Percentiles rank a stretch among this genome's conserved stretches.
phyloP scores from a whole-genome alignment of 2,888 invertebrate genomes.

The Spodoptera picta region DNA sequence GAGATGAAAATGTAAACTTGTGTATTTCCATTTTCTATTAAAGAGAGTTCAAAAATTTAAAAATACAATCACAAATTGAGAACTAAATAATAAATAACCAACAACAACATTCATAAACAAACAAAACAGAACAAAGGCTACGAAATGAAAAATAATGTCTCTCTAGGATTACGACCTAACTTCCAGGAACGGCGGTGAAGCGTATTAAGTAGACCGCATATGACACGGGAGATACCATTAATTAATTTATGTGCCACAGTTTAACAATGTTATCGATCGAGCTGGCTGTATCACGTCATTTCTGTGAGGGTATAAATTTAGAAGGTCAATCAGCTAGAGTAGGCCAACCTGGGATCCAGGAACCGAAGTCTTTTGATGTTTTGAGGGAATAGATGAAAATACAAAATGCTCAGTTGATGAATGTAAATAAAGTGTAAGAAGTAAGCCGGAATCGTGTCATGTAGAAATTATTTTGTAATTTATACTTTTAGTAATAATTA shows the following conservation, averaged over 20 bases:
- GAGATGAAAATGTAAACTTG: no score
- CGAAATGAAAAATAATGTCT: slow-evolving; percentile 22
- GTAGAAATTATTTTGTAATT: no score
- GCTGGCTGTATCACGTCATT: slow-evolving; percentile 40
- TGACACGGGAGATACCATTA: slow-evolving; percentile 50
- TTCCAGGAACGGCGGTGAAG: slow-evolving; percentile 37
- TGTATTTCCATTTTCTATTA: no score
- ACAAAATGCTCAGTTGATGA: no score
- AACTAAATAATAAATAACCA: no score
- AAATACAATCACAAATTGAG: no score
- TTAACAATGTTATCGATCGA: slow-evolving; percentile 57
- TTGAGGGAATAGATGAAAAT: no score
- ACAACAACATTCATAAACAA: no score
- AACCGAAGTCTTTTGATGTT: slow-evolving; percentile 1
- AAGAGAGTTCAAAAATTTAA: no score
- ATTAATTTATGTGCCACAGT: slow-evolving; percentile 54
- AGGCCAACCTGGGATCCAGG: slow-evolving; percentile 29
- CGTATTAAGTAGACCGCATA: slow-evolving; percentile 44
- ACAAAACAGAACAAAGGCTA: slow-evolving; percentile 12
- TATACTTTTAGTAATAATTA: no score
- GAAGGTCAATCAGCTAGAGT: slow-evolving; percentile 39
- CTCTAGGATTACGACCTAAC: slow-evolving; percentile 39
- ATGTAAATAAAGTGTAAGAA: no score
- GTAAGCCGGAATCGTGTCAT: no score
- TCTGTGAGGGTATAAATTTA: slow-evolving; percentile 45